Percentiles rank a stretch among this genome's conserved stretches.
These are phyloP conservation scores for Remorina albescens DNA, from an alignment of 2,797 vertebrate genomes.

Conservation along the genomic window DNA sequence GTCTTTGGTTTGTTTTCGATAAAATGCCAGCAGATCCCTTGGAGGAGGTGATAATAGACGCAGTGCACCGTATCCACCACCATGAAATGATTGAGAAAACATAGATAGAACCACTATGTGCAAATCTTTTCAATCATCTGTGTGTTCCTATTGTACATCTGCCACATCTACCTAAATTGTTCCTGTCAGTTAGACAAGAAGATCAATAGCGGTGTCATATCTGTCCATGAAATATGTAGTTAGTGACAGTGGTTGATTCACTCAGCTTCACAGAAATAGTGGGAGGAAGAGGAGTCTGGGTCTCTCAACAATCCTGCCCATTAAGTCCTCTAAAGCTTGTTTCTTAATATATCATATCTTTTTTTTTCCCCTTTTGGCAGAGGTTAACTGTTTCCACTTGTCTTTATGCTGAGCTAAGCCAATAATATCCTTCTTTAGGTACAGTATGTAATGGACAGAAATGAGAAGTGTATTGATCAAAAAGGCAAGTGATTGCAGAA, in stretches of 20 bases:
- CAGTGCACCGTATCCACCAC: background rate
- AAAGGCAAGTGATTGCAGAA: background rate
- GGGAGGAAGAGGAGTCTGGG: background rate
- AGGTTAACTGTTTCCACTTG: background rate
- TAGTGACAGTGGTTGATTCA: background rate
- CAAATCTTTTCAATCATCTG: background rate
- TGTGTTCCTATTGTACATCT: background rate
- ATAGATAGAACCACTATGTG: slow-evolving; percentile 1
- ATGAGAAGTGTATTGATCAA: background rate
- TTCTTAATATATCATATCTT: background rate
- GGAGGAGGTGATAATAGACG: slow-evolving; percentile 27
- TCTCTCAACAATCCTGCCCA: background rate
- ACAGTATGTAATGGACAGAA: background rate
- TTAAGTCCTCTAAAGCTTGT: background rate
- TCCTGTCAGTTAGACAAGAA: background rate
- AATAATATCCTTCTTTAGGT: background rate
- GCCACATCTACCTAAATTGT: background rate
- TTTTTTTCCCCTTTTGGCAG: background rate
- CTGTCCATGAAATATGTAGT: background rate
- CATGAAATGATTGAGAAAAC: slow-evolving; percentile 23
- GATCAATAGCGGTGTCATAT: background rate
- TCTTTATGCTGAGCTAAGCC: background rate
- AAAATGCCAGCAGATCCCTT: slow-evolving; percentile 10
- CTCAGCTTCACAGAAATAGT: background rate
- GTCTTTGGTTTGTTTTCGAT: slow-evolving; percentile 23